Conservation (phyloP, 2,888 invertebrate genomes). For the Amblyteles armatorius region DNA sequence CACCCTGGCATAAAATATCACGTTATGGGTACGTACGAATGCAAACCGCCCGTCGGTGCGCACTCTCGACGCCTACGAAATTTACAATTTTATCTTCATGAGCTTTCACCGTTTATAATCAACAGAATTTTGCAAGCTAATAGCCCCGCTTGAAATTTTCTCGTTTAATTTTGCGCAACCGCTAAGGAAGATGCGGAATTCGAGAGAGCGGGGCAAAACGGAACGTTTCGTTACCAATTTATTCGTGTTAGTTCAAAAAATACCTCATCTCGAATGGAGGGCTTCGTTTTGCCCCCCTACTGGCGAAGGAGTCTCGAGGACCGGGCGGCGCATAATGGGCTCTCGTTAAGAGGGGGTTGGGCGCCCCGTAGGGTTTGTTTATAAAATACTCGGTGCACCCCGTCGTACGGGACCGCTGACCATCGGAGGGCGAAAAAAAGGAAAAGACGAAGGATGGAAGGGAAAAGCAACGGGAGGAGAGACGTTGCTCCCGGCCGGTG, state of each 20-base stretch:
- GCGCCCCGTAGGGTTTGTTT: constrained; percentile 71
- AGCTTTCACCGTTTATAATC: constrained; percentile 61
- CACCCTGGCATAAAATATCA: constrained; percentile 61
- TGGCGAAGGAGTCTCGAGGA: constrained; percentile 43
- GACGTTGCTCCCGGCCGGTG: constrained; percentile 42
- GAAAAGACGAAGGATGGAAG: constrained; percentile 33
- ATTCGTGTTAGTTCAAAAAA: background rate
- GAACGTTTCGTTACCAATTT: background rate
- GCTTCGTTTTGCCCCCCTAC: background rate
- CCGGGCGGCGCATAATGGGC: constrained; percentile 51
- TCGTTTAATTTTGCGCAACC: background rate
- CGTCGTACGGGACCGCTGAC: constrained; percentile 52
- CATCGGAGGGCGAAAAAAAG: constrained; percentile 35
- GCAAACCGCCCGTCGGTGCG: constrained; percentile 67
- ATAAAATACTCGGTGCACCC: constrained; percentile 67
- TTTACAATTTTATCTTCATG: constrained; percentile 55
- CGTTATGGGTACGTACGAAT: constrained; percentile 66
- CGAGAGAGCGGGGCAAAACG: background rate
- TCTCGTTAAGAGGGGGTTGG: constrained; percentile 62
- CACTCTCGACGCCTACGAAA: constrained; percentile 65
- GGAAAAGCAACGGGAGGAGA: constrained; percentile 30
- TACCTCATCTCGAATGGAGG: background rate
- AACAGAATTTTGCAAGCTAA: constrained; percentile 32
- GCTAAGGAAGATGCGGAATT: background rate
- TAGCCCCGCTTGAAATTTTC: constrained; percentile 46